Evolutionary conservation across 2,797 vertebrate genomes (phyloP), one percentile per base, ranked within the genome.

Genomic region (Erethizon dorsatum): DNA sequence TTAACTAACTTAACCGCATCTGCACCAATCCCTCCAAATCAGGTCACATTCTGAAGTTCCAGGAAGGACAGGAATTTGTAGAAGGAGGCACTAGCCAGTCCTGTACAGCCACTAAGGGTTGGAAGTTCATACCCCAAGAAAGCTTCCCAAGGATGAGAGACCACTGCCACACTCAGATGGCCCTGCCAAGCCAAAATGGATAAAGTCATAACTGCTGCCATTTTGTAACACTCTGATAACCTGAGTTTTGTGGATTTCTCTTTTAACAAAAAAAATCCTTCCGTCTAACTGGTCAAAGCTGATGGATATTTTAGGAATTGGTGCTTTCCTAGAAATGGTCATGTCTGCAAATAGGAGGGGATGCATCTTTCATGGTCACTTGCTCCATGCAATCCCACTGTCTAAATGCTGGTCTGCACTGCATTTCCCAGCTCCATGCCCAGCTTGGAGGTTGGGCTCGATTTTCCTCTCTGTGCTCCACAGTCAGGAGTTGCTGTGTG

Each of bases 331-430:
- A 13, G 65, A 83, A 86, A 83, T 0, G 2, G n/a, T 26, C 8
- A 24, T 50, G 17, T 63, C 28, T 33, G 31, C 69, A 18, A 78
- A 41, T 45, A 65, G 54, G 24, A 33, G 17, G 9, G 11, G 22
- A 33, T 1, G 0, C 47, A 28, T 52, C 13, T 45, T 24, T 69
- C 37, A 18, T 4, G 0, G 14, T 67, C n/a, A 5, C 45, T 87
- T 2, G 61, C 24, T 33, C 24, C 28, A 5, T 0, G 0, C 4
- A n/a, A 45, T 33, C 17, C 71, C 0, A 0, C 26, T 0, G 0
- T 59, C 47, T 82, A 6, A 31, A 71, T 37, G 28, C 79, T 6
- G 45, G 4, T 47, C 2, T 18, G 57, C 0, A 2, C 88, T 17
- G 11, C 1, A 13, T 59, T 54, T 28, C 11, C 24, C 12, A 41